Conservation (phyloP, 1,140 invertebrate genomes). For the Brachystomella parvula region DNA sequence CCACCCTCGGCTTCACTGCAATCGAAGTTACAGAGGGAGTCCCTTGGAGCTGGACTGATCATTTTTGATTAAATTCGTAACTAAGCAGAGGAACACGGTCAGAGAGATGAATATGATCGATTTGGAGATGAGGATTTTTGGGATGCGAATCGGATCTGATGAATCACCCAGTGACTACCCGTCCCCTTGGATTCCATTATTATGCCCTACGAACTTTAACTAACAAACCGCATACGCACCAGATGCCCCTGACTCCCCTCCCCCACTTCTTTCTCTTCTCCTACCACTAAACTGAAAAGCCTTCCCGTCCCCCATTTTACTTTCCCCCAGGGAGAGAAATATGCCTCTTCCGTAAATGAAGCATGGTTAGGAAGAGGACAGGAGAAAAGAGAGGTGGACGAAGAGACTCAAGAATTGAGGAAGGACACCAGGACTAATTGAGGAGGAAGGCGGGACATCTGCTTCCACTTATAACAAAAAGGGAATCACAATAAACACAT, state of each 20-base stretch:
- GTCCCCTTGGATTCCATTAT: not conserved
- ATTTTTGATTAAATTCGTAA: constrained; percentile 13
- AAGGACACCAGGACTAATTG: not conserved
- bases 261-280: not conserved
- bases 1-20: too few relatives aligned
- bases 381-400: not conserved
- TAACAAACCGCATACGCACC: not conserved
- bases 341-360: not conserved
- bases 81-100: constrained; percentile 3
- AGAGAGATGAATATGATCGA: constrained; percentile 12
- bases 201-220: not conserved
- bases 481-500: constrained; percentile 2
- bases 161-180: not conserved
- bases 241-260: not conserved
- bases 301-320: not conserved
- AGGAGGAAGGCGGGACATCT: constrained; percentile 10
- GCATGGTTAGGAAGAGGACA: not conserved
- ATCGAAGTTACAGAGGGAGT: too few relatives aligned
- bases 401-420: not conserved
- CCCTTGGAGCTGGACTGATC: not conserved
- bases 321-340: not conserved
- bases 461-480: not conserved
- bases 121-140: not conserved
- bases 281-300: too few relatives aligned
- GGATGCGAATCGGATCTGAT: constrained; percentile 4